Evolutionary conservation across 2,888 invertebrate species (phyloP), one percentile per base, ranked within the genome.

Genomic region (Clistopyga incitator): DNA sequence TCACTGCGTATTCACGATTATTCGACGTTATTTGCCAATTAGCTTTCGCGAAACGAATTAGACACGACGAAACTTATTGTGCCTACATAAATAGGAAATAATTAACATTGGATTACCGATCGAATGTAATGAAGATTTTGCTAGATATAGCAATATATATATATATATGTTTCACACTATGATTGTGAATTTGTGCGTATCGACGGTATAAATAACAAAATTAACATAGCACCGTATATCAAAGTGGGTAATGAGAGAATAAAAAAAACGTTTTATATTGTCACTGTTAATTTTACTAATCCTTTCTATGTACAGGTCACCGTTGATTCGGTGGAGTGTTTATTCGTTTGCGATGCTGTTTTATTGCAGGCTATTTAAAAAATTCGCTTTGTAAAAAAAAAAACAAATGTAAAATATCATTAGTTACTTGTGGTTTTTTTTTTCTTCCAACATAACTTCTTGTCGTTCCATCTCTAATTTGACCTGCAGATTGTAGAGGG

Each of bases 231-330:
- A 82, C 70, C 80, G 64, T 85, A 81, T 54, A 84, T 68, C 78
- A 84, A 82, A 79, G 81, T 87, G 85, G 85, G 84, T 64, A 84
- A 86, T 84, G 71, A 82, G 80, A 79, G 71, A 88, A 87, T 86
- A 88, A 88, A 89, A 88, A 87, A 89, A 88, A 87, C 81, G 80
- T 86, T 88, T 89, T 86, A 86, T 88, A 89, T 88, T 87, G 84
- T 85, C 79, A 74, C 34, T 52, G 52, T 38, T 68, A 45, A 54
- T 78, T 75, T 78, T 84, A 81, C 77, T 78, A 42, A 77, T 42
- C 76, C 72, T 52, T 68, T 50, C 42, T 65, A 64, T 29, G 18
- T 64, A 74, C 72, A 80, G 13, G 18, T 47, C 45, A 64, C 10
- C n/a, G 15, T 15, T 38, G 6, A 38, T 6, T 65, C 59, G 18